Base-by-base conservation (phyloP, 2,888 invertebrate species). In the Ophion costatus region DNA sequence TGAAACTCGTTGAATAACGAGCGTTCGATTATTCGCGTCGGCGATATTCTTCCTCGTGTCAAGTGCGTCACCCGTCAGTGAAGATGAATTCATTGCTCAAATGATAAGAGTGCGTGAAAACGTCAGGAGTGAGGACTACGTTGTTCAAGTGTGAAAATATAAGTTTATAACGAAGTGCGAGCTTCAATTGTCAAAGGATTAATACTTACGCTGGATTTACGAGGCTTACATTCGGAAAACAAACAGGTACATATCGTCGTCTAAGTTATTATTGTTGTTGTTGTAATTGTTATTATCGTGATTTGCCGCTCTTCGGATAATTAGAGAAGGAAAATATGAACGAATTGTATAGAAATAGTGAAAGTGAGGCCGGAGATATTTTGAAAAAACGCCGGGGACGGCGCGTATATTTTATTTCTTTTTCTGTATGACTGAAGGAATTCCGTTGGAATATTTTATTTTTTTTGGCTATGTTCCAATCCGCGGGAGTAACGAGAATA, bases 1-100 rank as follows among this genome's bases (percentile, higher is more conserved):
- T 66, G 56, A 80, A 73, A 56, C 56, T 45, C 80, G 73, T 61
- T 78, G 78, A 80, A 80, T 73, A 73, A 56, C 71, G 57, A 20
- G 57, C 38, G 33, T 71, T 80, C 59, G 56, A 80, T 80, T 38
- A 80, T 73, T 29, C 63, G 42, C 51, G 73, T 73, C 80, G 80
- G 57, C 33, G n/a, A 66, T 80, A 20, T 20, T 22, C 73, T 22
- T 17, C 17, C 64, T 33, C 57, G 20, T 75, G 45, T 75, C 29
- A 69, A 56, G 67, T 56, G 38, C 33, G 24, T 70, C 38, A 38
- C 38, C 42, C 78, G n/a, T 45, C 38, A 78, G 78, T 78, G 78
- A 78, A 61, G 69, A 69, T 70, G 38, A 61, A 71, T 71, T 63
- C n/a, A 79, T 64, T 70, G 56, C 63, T 56, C 59, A 33, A 22